Evolutionary conservation across 2,888 invertebrate species (phyloP).

Genomic region (Heliothis peltigera): DNA sequence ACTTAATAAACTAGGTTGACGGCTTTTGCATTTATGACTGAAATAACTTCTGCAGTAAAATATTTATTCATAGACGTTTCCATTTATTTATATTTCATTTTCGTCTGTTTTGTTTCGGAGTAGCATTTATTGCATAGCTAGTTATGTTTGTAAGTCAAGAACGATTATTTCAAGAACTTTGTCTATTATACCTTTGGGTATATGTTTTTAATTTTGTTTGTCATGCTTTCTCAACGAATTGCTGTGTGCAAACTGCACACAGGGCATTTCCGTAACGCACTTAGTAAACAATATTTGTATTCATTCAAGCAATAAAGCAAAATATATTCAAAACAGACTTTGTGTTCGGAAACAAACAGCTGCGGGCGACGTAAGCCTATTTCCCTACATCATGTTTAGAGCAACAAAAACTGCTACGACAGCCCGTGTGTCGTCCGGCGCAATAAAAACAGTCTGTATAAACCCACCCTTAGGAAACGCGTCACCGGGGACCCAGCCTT

Average conservation of each 20-base stretch:
- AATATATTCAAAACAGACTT: conserved; percentile 32
- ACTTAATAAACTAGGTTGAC: conserved; percentile 31
- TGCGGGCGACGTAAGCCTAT: conserved; percentile 50
- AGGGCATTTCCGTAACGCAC: background rate
- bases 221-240: too few species aligned
- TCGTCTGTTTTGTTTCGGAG: background rate
- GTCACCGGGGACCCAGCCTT: conserved; percentile 24
- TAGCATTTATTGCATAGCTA: background rate
- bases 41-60: conserved; percentile 15
- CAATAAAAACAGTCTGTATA: conserved; percentile 68
- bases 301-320: conserved; percentile 12
- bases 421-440: conserved; percentile 61
- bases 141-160: background rate
- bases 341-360: conserved; percentile 31
- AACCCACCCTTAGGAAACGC: conserved; percentile 57
- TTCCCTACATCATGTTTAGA: conserved; percentile 49
- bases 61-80: conserved; percentile 14
- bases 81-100: conserved; percentile 11
- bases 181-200: too few species aligned
- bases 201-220: too few species aligned
- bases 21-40: conserved; percentile 21
- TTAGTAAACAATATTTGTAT: conserved; percentile 21
- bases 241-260: too few species aligned
- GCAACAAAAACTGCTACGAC: conserved; percentile 59
- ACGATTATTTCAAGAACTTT: too few species aligned